Conservation (phyloP, 2,797 vertebrate genomes). For the Artibeus lituratus region DNA sequence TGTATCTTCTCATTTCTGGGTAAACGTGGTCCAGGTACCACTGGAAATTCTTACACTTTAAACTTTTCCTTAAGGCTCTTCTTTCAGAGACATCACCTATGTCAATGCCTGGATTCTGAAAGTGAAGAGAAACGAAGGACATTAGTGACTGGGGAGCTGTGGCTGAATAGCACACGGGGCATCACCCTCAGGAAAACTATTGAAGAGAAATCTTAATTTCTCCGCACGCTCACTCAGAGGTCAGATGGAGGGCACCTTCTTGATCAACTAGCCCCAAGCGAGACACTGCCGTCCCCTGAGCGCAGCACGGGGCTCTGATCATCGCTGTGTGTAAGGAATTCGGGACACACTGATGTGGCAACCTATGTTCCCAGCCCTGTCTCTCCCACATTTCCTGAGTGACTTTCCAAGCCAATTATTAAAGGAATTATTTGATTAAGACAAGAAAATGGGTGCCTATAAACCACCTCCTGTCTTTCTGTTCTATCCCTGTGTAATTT, state of each 20-base stretch:
- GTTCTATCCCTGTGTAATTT: not conserved
- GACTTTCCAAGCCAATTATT: constrained; percentile 9
- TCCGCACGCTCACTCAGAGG: not conserved
- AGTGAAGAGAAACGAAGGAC: not conserved
- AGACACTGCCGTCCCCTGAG: not conserved
- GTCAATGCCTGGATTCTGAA: constrained; percentile 96
- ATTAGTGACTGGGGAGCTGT: not conserved
- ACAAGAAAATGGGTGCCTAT: constrained; percentile 18
- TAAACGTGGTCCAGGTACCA: constrained; percentile 99
- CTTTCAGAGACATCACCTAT: constrained; percentile 95
- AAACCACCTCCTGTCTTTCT: not conserved
- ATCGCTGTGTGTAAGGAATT: not conserved
- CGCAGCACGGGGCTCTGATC: fast-evolving
- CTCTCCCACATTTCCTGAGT: not conserved
- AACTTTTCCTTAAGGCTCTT: constrained; percentile 88
- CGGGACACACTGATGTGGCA: not conserved
- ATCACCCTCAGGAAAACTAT: not conserved
- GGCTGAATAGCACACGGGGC: not conserved
- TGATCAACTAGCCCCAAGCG: not conserved
- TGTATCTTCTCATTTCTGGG: constrained; percentile 98
- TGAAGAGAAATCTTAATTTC: not conserved
- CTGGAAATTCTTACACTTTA: constrained; percentile 96
- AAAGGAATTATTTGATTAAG: constrained; percentile 32
- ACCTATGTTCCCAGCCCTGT: not conserved
- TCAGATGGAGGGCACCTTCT: fast-evolving